Conservation (phyloP, 2,113 vertebrate species). For the Diglossa brunneiventris region DNA sequence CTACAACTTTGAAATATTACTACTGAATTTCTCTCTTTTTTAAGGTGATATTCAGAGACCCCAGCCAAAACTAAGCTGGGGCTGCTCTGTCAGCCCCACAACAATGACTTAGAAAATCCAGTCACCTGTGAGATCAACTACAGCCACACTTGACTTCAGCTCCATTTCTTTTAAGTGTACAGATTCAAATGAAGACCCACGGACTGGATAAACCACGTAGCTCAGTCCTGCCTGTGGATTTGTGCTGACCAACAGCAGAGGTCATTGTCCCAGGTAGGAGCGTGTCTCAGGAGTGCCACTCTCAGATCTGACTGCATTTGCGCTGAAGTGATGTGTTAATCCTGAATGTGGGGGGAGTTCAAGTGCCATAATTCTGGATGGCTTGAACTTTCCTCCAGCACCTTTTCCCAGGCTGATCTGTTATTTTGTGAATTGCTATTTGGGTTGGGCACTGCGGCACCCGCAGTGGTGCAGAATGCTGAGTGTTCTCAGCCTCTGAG, state of each 20-base stretch:
- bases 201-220: background rate
- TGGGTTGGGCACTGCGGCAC: background rate
- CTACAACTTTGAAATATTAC: background rate
- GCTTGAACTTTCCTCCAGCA: background rate
- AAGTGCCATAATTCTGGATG: background rate
- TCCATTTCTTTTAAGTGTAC: background rate
- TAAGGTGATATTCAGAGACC: background rate
- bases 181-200: background rate
- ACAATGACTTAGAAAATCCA: background rate
- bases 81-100: background rate
- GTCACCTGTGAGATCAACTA: background rate
- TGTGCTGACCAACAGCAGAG: rapidly evolving
- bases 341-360: background rate
- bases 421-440: background rate
- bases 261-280: rapidly evolving
- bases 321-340: background rate
- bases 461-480: background rate
- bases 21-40: background rate
- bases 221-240: background rate
- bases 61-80: background rate
- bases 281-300: background rate
- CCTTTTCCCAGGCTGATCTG: background rate
- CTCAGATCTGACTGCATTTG: background rate
- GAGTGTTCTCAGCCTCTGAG: background rate
- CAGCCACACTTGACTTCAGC: background rate